phyloP scores from a whole-genome alignment of 2,797 vertebrate genomes.

The Pipistrellus kuhlii region DNA sequence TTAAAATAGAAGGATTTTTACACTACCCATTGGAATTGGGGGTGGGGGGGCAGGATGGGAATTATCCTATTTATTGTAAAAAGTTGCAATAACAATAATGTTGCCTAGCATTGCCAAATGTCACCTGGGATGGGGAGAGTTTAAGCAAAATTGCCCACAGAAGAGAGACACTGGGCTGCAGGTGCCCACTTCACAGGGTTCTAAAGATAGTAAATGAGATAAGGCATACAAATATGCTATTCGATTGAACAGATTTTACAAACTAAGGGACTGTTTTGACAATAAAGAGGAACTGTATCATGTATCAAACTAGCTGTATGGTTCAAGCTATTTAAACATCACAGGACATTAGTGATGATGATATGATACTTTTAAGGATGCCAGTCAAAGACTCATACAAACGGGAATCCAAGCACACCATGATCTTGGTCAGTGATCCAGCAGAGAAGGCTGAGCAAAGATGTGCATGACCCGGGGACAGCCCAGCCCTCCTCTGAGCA shows the following conservation, averaged over 20 bases:
- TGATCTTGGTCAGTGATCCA: background rate
- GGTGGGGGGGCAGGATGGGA: fast-evolving
- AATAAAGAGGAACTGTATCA: background rate
- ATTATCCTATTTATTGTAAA: background rate
- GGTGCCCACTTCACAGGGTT: background rate
- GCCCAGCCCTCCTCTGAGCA: background rate
- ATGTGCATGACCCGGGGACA: too few species aligned
- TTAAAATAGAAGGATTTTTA: background rate
- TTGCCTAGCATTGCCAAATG: background rate
- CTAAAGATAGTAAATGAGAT: background rate
- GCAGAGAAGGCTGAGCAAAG: background rate
- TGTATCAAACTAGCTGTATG: background rate
- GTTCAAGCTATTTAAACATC: background rate
- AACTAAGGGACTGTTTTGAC: background rate
- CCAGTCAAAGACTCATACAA: background rate
- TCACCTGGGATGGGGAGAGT: too few species aligned
- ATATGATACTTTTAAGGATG: background rate
- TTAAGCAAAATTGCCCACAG: background rate
- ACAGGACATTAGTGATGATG: background rate
- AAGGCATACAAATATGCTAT: background rate
- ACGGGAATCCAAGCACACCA: background rate
- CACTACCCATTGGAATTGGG: background rate
- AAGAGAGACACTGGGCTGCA: background rate
- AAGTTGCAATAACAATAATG: background rate
- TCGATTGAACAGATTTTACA: background rate